Conservation (phyloP, 2,888 invertebrate genomes). For the Melanophora roralis region DNA sequence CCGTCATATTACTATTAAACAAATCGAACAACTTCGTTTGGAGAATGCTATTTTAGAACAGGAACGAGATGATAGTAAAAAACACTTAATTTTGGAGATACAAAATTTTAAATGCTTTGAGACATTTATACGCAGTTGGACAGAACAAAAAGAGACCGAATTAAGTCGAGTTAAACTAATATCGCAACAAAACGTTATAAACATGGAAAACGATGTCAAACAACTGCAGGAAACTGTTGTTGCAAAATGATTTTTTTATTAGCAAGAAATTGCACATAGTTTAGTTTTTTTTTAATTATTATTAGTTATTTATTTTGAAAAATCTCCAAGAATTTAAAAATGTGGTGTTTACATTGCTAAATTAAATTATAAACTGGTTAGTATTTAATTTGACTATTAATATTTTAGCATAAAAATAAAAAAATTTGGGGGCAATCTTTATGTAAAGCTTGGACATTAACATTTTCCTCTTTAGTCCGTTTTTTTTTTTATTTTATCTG, state of each 20-base stretch:
- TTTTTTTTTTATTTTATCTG: no score
- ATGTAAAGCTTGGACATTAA: no score
- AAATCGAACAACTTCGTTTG: slow-evolving; percentile 66
- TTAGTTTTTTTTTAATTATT: slow-evolving; percentile 4
- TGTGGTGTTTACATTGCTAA: no score
- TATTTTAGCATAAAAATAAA: no score
- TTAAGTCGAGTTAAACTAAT: slow-evolving; percentile 8
- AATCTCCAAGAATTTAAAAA: background rate
- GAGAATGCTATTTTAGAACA: slow-evolving; percentile 66
- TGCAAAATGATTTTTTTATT: slow-evolving; percentile 34
- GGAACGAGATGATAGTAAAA: slow-evolving; percentile 62
- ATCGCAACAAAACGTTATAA: background rate
- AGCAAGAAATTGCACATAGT: slow-evolving; percentile 1
- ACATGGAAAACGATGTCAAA: slow-evolving; percentile 38
- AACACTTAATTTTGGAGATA: slow-evolving; percentile 64
- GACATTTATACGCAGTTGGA: slow-evolving; percentile 63
- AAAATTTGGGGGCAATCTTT: no score
- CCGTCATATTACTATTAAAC: slow-evolving; percentile 64
- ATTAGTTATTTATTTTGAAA: background rate
- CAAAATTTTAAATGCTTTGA: slow-evolving; percentile 64
- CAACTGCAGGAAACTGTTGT: slow-evolving; percentile 30
- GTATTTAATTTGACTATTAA: no score
- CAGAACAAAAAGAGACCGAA: slow-evolving; percentile 57
- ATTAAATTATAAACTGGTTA: no score
- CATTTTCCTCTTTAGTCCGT: no score